These are phyloP conservation scores for Tetranychus urticae DNA, from an alignment of 1,140 invertebrate species.

Conservation along the genomic window DNA sequence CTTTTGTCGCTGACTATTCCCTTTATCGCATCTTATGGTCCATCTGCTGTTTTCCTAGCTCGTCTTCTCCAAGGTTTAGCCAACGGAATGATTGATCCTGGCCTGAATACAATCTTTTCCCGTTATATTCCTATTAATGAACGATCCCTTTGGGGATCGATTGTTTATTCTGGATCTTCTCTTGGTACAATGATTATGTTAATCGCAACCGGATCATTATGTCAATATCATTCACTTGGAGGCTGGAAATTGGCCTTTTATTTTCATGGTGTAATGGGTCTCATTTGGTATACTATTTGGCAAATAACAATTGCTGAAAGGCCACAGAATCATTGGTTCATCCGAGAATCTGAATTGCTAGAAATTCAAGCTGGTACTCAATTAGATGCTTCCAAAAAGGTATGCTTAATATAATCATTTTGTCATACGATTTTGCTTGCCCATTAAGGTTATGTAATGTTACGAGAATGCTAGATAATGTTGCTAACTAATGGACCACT, in stretches of 20 bases:
- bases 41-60: not conserved
- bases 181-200: conserved; percentile 17
- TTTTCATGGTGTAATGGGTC: conserved; percentile 26
- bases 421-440: too few relatives aligned
- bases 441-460: too few relatives aligned
- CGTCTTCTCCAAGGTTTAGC: not conserved
- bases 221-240: not conserved
- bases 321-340: conserved; percentile 59
- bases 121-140: conserved; percentile 13
- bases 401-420: not conserved
- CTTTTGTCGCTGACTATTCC: conserved; percentile 3
- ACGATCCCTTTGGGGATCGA: conserved; percentile 1
- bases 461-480: too few relatives aligned
- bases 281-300: conserved; percentile 62
- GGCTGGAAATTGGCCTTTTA: conserved; percentile 11
- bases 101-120: conserved; percentile 20
- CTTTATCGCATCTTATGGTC: not conserved
- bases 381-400: not conserved
- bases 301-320: conserved; percentile 58
- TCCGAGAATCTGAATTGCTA: conserved; percentile 34
- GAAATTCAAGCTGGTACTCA: conserved; percentile 22
- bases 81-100: conserved; percentile 19
- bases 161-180: conserved; percentile 14
- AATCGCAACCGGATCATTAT: not conserved
- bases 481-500: too few relatives aligned